These are phyloP conservation scores for Daboia siamensis DNA, from an alignment of 2,113 vertebrate species.

Conservation along the genomic window DNA sequence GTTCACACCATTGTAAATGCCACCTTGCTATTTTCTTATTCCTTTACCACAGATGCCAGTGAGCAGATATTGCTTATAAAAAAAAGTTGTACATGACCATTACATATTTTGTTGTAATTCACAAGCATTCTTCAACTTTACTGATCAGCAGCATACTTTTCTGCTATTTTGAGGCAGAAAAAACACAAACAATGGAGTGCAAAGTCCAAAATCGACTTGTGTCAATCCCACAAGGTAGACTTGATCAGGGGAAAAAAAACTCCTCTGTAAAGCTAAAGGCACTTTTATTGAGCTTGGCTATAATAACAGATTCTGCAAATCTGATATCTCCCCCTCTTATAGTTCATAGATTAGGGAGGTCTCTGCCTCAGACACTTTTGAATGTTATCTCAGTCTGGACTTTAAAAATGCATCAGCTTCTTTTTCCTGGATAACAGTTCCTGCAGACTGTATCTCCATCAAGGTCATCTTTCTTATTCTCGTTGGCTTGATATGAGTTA, in stretches of 20 bases:
- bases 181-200: neutral
- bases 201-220: neutral
- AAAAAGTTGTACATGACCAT: neutral
- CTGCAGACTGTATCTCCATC: neutral
- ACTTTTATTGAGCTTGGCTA: neutral
- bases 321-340: neutral
- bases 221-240: neutral
- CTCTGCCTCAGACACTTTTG: neutral
- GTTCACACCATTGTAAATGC: neutral
- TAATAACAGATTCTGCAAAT: neutral
- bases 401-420: neutral
- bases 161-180: neutral
- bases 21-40: neutral
- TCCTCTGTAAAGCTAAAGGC: neutral
- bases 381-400: neutral
- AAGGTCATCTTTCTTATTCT: neutral
- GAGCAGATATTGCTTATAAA: neutral
- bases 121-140: neutral
- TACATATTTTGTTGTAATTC: neutral
- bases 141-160: neutral
- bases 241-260: neutral
- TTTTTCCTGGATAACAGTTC: neutral
- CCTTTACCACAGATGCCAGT: neutral
- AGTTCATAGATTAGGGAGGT: neutral
- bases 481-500: neutral